Percentiles rank a stretch among this genome's conserved stretches.
Evolutionary conservation across 2,888 invertebrate genomes (phyloP).

Genomic region (Oeneis ivallda): DNA sequence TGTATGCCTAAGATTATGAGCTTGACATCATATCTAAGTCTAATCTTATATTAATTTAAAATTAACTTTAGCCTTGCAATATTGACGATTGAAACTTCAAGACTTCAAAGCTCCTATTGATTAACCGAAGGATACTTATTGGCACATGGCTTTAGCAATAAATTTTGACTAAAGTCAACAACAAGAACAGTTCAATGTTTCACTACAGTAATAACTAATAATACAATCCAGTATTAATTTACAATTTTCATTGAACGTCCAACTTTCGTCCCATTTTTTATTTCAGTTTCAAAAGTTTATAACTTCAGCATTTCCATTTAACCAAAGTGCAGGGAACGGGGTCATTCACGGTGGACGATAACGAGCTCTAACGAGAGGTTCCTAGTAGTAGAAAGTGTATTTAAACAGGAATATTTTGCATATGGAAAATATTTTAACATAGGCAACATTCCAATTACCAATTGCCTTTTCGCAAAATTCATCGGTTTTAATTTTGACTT

Average conservation of each 20-base stretch:
- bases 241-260: conserved; percentile 30
- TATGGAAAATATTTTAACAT: conserved; percentile 1
- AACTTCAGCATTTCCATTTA: conserved; percentile 60
- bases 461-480: no score
- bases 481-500: neutral
- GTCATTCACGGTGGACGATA: conserved; percentile 64
- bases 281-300: conserved; percentile 56
- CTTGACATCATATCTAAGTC: no score
- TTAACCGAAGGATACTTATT: conserved; percentile 7
- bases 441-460: no score
- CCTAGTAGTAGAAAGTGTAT: conserved; percentile 38
- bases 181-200: neutral
- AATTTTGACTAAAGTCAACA: neutral
- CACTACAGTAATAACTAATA: no score
- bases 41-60: no score
- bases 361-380: conserved; percentile 66
- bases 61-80: no score
- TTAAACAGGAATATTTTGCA: conserved; percentile 31
- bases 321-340: conserved; percentile 67
- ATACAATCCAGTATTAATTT: conserved; percentile 4
- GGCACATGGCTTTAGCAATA: neutral
- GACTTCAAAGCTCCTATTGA: neutral
- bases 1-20: neutral
- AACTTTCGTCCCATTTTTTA: conserved; percentile 36
- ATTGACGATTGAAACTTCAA: neutral